Evolutionary conservation across 1,140 invertebrate genomes (phyloP).

Genomic region (Goniozus legneri): DNA sequence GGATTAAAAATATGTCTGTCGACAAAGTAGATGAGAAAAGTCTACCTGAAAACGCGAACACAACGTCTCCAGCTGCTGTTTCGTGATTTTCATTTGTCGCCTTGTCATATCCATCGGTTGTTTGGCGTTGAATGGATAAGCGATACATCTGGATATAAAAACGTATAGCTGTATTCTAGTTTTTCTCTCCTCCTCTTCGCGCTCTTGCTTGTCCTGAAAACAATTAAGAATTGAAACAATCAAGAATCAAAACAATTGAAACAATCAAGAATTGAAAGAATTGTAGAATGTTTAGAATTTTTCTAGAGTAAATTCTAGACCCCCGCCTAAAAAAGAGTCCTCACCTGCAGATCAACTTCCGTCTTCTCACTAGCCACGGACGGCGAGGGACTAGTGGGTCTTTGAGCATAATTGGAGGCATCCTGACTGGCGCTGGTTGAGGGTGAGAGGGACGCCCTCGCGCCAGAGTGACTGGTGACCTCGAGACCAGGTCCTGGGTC

Average conservation of each 20-base stretch:
- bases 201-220: slow-evolving; percentile 74
- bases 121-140: slow-evolving; percentile 99
- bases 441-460: slow-evolving; percentile 62
- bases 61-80: slow-evolving; percentile 93
- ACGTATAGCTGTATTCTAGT: slow-evolving; percentile 94
- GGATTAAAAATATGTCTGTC: too few species aligned
- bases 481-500: slow-evolving; percentile 44
- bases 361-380: slow-evolving; percentile 77
- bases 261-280: too few species aligned
- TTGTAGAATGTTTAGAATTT: too few species aligned
- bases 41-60: slow-evolving; percentile 91
- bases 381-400: slow-evolving; percentile 79
- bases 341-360: slow-evolving; percentile 62
- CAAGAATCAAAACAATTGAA: too few species aligned
- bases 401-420: slow-evolving; percentile 64
- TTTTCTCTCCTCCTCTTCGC: slow-evolving; percentile 91
- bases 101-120: slow-evolving; percentile 97
- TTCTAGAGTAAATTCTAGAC: too few species aligned
- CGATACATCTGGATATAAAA: slow-evolving; percentile 95
- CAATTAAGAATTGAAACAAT: too few species aligned
- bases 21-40: too few species aligned
- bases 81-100: slow-evolving; percentile 89
- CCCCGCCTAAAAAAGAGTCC: too few species aligned
- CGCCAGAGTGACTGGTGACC: slow-evolving; percentile 54
- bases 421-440: slow-evolving; percentile 64